Base-by-base conservation (phyloP, 2,113 vertebrate genomes). In the Oriolus oriolus region DNA sequence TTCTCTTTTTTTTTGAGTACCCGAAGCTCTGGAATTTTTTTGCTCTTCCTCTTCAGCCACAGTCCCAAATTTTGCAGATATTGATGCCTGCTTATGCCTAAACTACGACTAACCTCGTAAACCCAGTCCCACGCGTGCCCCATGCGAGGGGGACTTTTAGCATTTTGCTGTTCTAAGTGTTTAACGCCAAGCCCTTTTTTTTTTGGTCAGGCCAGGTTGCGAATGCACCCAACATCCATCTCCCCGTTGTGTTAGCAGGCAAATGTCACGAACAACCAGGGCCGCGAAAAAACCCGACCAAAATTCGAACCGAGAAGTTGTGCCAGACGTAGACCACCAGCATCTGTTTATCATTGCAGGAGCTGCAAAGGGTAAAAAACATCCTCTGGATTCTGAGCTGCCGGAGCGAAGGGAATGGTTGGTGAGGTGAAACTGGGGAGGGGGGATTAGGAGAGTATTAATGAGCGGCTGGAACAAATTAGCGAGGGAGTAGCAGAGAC, bases 291-390 rank as follows among this genome's bases (percentile, higher is more conserved):
- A 65, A 35, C 21, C 42, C 50, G 13, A 37, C 22, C 53, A 73
- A 44, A 86, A 88, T 35, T 19, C 13, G 3, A 52, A 75, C 66
- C 44, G 75, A 71, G 44, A 76, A 80, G 73, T 83, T 85, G 79
- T 59, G 39, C 13, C 7, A 66, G 69, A 65, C 61, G 6, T 20
- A 64, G 93, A 92, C 95, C 89, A 91, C 84, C 87, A 57, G 91
- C 95, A 96, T 94, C 93, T 94, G 95, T 93, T 96, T 96, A 81
- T 96, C 95, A 81, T 96, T 84, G 89, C 6, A 89, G 93, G 87
- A 94, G 68, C 84, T 44, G 68, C 64, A 7, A 81, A 23, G 84
- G 5, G 17, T 19, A 52, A 52, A 63, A 63, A 63, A 70, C 7
- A 66, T 85, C 71, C 89, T 77, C 71, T 54, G 76, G 63, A 37